Conservation (phyloP, 2,888 invertebrate genomes). For the Osedax frankpressi region DNA sequence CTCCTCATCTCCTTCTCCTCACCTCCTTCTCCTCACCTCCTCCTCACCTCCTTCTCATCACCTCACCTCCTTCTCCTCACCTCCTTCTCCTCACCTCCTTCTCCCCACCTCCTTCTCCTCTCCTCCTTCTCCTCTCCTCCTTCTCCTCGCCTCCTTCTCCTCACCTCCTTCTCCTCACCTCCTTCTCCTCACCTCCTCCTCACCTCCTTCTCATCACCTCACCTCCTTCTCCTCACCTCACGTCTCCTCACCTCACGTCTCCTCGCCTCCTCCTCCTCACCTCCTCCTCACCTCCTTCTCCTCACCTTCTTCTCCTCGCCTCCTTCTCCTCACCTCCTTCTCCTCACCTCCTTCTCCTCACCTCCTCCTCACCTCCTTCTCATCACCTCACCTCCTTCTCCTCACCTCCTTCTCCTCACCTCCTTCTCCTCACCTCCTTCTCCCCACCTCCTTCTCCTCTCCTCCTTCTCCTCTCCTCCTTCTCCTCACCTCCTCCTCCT, state of each 20-base stretch:
- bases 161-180: background rate
- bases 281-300: background rate
- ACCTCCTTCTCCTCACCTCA: background rate
- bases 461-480: too few relatives aligned
- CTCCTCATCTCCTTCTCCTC: too few relatives aligned
- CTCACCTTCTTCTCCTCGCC: background rate
- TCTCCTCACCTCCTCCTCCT: background rate
- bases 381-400: too few relatives aligned
- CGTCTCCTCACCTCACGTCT: too few relatives aligned
- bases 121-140: too few relatives aligned
- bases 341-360: background rate
- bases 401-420: background rate
- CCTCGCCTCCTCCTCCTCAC: background rate
- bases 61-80: background rate
- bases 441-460: background rate
- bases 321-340: background rate
- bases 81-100: background rate
- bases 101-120: background rate
- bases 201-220: background rate
- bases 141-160: background rate
- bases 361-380: background rate
- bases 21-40: background rate
- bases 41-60: background rate
- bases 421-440: background rate
- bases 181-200: background rate